Evolutionary conservation across 2,113 vertebrate genomes (phyloP).

Genomic region (Lepus europaeus): DNA sequence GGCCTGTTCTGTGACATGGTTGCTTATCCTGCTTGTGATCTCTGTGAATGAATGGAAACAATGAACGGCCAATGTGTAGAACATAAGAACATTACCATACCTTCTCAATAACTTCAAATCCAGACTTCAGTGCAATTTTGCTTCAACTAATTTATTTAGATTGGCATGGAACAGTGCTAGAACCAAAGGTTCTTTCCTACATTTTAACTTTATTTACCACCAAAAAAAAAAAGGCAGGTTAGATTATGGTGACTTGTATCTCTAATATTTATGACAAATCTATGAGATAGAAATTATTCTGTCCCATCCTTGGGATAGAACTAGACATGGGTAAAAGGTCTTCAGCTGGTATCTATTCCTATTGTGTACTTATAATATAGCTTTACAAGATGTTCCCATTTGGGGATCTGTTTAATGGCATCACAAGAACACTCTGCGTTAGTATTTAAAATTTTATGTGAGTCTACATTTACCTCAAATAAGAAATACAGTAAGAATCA

Average conservation of each 20-base stretch:
- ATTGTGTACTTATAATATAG: neutral
- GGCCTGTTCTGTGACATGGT: neutral
- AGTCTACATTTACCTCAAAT: neutral
- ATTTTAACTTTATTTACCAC: neutral
- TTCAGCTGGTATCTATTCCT: neutral
- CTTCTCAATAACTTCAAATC: neutral
- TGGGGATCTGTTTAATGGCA: neutral
- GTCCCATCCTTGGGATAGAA: neutral
- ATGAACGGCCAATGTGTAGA: neutral
- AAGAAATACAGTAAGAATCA: neutral
- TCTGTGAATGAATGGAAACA: neutral
- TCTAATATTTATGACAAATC: neutral
- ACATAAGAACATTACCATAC: too few species aligned
- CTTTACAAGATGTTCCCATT: neutral
- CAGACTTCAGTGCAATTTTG: neutral
- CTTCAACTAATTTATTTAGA: neutral
- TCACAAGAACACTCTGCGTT: neutral
- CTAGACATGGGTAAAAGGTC: neutral
- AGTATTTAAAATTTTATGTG: neutral
- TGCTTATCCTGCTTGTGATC: neutral
- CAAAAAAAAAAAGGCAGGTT: neutral
- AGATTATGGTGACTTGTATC: neutral
- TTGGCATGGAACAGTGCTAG: neutral
- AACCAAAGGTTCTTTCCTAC: neutral
- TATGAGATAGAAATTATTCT: neutral